Evolutionary conservation across 2,113 vertebrate species (phyloP), one percentile per base, ranked within the genome.

Genomic region (Takifugu bimaculatus): DNA sequence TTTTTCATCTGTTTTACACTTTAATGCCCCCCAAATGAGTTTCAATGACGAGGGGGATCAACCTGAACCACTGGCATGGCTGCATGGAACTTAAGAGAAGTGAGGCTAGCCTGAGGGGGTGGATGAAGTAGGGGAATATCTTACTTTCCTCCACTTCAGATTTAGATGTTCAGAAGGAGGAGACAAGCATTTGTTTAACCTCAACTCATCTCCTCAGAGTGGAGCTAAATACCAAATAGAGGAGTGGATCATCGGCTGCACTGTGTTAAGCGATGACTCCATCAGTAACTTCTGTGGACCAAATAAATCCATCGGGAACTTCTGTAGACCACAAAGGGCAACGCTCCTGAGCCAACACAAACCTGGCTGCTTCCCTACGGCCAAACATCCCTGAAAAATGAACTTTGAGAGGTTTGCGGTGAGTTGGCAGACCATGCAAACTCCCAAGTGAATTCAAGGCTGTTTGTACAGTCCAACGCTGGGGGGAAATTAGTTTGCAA

Each of bases 1-100:
- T 96, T 98, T 95, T 94, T 93, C 94, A 95, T 94, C 93, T 93
- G 94, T 93, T 98, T 97, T 98, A 97, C 95, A 96, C 93, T 95
- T 95, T 96, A 97, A 97, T 94, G 93, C 94, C 92, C 94, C 92
- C 91, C 75, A 92, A 95, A 95, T 97, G 93, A 95, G 95, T 95
- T 94, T 93, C 93, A 93, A 90, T 91, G 87, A 93, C 87, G 89
- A 91, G 91, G 91, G 91, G 82, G 90, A 93, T 92, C 93, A 91
- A 92, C 91, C 91, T 92, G 94, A 94, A 93, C 93, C 93, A 91
- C 91, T 87, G 87, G 87, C 83, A 90, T 87, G 87, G 78, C 89
- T 88, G 77, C 63, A 57, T 65, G 83, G 81, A 87, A 80, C 86
- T 85, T 73, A 78, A 82, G 74, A 82, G 75, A 70, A 91, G 75